Conservation (phyloP, 1,140 invertebrate genomes). For the Heliconius eleuchia region DNA sequence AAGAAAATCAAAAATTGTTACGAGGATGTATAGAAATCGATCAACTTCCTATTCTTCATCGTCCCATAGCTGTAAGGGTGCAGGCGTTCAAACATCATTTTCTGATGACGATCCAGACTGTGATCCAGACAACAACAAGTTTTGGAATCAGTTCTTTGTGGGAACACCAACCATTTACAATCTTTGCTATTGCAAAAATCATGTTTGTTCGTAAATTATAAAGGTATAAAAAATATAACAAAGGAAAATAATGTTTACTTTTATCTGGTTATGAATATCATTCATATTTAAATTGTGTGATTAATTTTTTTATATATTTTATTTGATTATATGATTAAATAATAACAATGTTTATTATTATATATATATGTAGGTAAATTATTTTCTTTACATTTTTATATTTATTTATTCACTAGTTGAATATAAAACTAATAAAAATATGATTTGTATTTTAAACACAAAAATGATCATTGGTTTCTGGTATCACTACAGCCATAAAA, state of each 20-base stretch:
- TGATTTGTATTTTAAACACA: no score
- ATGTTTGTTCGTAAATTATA: background rate
- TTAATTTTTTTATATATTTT: background rate
- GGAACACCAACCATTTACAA: background rate
- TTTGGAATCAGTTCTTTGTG: slow-evolving; percentile 1
- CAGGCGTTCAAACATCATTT: background rate
- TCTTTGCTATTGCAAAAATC: background rate
- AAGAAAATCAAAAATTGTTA: slow-evolving; percentile 3
- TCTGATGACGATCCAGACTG: background rate
- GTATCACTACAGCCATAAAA: no score
- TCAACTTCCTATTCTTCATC: background rate
- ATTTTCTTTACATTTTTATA: no score
- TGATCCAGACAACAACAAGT: background rate
- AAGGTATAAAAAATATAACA: background rate
- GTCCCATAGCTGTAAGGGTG: background rate
- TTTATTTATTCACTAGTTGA: no score
- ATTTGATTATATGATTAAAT: background rate
- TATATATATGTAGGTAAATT: no score
- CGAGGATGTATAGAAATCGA: background rate
- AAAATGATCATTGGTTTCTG: no score
- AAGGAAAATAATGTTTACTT: background rate
- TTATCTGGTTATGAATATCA: background rate
- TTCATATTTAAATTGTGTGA: background rate
- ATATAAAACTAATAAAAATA: background rate
- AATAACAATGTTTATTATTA: background rate